A percentile compares a stretch with the other conserved stretches of the same genome.
These are phyloP conservation scores for Danio rerio DNA, from an alignment of 2,113 vertebrate genomes.

Conservation along the genomic window DNA sequence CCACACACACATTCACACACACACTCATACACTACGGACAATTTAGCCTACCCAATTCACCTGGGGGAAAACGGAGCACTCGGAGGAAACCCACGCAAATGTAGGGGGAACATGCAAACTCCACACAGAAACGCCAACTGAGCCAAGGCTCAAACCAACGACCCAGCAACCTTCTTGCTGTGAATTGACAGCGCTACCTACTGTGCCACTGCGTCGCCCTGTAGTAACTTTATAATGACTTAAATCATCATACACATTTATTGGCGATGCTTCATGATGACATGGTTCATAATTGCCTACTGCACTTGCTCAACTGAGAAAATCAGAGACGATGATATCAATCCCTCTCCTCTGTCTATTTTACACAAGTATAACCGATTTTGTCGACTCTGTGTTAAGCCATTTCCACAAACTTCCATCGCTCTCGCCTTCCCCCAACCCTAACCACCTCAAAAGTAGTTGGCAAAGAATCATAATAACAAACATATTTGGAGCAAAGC, in stretches of 20 bases:
- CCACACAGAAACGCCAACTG: too few relatives aligned
- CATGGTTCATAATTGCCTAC: not conserved
- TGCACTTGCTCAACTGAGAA: not conserved
- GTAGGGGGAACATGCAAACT: too few relatives aligned
- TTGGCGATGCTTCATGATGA: not conserved
- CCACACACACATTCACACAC: too few relatives aligned
- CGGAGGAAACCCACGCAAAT: too few relatives aligned
- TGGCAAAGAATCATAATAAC: conserved; percentile 74
- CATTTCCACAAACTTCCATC: conserved; percentile 82
- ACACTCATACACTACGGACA: too few relatives aligned
- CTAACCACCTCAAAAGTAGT: conserved; percentile 65
- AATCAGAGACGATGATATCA: not conserved
- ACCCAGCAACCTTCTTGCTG: too few relatives aligned
- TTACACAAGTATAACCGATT: conserved; percentile 7
- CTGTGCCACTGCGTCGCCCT: too few relatives aligned
- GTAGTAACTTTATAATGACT: too few relatives aligned
- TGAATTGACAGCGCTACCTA: too few relatives aligned
- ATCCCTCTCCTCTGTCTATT: conserved; percentile 24
- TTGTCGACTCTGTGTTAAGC: conserved; percentile 58
- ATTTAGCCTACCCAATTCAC: too few relatives aligned
- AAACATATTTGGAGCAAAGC: conserved; percentile 74
- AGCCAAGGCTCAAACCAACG: too few relatives aligned
- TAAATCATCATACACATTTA: not conserved
- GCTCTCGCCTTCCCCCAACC: conserved; percentile 62
- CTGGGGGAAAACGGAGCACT: too few relatives aligned